These are phyloP conservation scores for Vespertilio murinus DNA, from an alignment of 2,797 vertebrate species.

Conservation along the genomic window DNA sequence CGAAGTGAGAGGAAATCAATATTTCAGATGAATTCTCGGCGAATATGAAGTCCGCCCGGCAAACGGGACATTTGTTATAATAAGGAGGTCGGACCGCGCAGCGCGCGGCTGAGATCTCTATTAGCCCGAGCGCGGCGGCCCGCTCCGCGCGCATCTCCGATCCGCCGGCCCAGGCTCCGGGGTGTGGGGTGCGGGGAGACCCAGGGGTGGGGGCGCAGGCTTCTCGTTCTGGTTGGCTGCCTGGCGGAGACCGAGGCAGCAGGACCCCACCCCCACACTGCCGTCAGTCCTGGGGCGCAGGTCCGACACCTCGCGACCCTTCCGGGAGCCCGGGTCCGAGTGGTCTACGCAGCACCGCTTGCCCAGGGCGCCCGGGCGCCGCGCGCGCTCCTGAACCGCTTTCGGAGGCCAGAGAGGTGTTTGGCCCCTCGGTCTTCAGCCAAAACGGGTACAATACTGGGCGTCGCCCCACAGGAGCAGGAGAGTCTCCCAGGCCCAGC, in stretches of 20 bases:
- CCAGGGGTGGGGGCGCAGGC: neutral
- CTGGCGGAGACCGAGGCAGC: neutral
- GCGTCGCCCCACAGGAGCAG: neutral
- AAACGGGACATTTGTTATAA: constrained; percentile 78
- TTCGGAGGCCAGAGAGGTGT: neutral
- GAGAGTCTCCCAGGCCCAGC: neutral
- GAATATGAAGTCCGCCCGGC: constrained; percentile 71
- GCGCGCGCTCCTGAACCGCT: neutral
- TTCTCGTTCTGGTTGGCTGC: neutral
- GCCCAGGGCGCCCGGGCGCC: fast-evolving
- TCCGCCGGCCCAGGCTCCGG: neutral
- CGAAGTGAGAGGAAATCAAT: constrained; percentile 76
- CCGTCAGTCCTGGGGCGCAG: neutral
- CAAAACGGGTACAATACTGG: neutral
- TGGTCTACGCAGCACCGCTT: neutral
- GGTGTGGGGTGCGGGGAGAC: neutral
- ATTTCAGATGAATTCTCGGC: constrained; percentile 72
- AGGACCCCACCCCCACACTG: neutral
- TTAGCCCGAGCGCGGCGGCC: constrained; percentile 39
- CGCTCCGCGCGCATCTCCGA: neutral
- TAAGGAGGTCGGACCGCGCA: constrained; percentile 63
- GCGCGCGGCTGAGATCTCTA: constrained; percentile 66
- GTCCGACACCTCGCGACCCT: too few species aligned
- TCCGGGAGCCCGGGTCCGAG: neutral
- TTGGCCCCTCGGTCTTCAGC: neutral